A percentile compares a stretch with the other conserved stretches of the same genome.
These are phyloP conservation scores for Clarias gariepinus DNA, from an alignment of 2,113 vertebrate genomes.

Conservation along the genomic window DNA sequence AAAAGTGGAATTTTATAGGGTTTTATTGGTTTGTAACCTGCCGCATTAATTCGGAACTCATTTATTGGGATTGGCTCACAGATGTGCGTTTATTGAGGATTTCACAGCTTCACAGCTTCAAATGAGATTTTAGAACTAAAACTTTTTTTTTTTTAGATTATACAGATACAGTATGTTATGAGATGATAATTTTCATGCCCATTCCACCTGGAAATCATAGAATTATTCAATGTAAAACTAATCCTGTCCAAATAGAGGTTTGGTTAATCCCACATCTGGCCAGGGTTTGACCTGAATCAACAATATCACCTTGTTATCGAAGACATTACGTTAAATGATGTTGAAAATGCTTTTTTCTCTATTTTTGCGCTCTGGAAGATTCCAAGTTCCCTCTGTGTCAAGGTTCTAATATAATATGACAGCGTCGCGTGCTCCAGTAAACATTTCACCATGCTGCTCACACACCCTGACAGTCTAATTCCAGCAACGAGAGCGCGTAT, in stretches of 20 bases:
- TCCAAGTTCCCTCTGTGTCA: neutral
- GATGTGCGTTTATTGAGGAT: neutral
- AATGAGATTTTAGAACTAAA: neutral
- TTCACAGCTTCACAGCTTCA: neutral
- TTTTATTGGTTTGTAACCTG: neutral
- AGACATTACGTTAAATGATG: neutral
- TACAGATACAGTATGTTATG: neutral
- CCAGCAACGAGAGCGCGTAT: conserved; percentile 1
- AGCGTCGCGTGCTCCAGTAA: conserved; percentile 44
- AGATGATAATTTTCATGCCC: neutral
- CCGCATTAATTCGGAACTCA: neutral
- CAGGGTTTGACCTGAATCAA: neutral
- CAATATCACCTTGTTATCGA: neutral
- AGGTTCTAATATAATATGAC: conserved; percentile 40
- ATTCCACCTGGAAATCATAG: neutral
- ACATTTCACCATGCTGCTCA: conserved; percentile 26
- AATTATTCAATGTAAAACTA: neutral
- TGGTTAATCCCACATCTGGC: neutral
- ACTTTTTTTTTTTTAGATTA: neutral
- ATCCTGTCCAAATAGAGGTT: neutral
- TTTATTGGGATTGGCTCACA: neutral
- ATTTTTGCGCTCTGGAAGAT: neutral
- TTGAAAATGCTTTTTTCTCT: neutral
- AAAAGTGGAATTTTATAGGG: neutral
- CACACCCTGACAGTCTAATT: conserved; percentile 28